These are phyloP conservation scores for Reinhardtius hippoglossoides DNA, from an alignment of 2,113 vertebrate species.

Conservation along the genomic window DNA sequence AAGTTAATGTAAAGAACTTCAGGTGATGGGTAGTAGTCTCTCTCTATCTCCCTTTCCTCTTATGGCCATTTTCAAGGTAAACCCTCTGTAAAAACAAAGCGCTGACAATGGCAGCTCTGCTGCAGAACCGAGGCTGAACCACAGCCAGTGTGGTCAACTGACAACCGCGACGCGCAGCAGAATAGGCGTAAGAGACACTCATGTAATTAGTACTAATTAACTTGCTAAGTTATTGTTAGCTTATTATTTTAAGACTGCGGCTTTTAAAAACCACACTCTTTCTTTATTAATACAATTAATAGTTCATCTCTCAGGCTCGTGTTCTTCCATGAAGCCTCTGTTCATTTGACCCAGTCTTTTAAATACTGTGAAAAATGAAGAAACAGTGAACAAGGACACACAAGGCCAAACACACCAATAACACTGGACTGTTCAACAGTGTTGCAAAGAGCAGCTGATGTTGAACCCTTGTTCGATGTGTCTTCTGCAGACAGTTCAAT, in stretches of 20 bases:
- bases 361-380: not conserved
- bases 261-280: not conserved
- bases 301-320: not conserved
- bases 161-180: no score
- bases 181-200: not conserved
- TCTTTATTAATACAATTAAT: not conserved
- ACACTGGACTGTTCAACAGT: slow-evolving; percentile 7
- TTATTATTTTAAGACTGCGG: not conserved
- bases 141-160: no score
- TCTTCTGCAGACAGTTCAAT: slow-evolving; percentile 26
- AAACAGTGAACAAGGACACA: slow-evolving; percentile 16
- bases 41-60: no score
- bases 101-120: no score
- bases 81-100: no score
- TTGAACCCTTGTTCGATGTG: slow-evolving; percentile 3
- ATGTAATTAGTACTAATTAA: not conserved
- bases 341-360: not conserved
- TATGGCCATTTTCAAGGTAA: no score
- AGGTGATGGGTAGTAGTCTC: no score
- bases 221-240: not conserved
- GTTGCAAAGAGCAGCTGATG: slow-evolving; percentile 8
- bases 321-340: not conserved
- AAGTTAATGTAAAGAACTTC: no score
- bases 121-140: no score
- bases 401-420: slow-evolving; percentile 3